Percentiles rank a stretch among this genome's conserved stretches.
phyloP scores from a whole-genome alignment of 2,797 vertebrate genomes.

The Argentina silus region DNA sequence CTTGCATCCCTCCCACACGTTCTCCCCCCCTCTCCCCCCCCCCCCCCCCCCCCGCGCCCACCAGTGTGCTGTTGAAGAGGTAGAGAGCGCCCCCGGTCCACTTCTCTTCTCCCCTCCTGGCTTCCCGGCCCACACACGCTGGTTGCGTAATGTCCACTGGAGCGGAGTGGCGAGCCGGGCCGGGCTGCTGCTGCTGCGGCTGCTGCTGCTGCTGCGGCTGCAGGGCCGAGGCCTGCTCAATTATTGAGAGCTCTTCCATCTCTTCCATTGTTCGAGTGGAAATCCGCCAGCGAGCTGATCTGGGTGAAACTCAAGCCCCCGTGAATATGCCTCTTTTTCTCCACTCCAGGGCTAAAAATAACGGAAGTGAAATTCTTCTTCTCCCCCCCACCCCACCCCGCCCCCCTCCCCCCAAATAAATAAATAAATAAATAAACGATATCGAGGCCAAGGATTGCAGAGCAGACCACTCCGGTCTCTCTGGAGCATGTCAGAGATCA shows the following conservation, averaged over 20 bases:
- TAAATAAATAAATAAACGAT: neutral
- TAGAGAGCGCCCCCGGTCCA: constrained; percentile 26
- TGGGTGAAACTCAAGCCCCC: constrained; percentile 47
- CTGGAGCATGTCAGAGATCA: neutral
- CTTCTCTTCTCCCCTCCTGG: constrained; percentile 33
- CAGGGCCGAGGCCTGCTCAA: constrained; percentile 49
- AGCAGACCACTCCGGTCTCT: no score
- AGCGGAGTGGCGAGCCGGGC: constrained; percentile 16
- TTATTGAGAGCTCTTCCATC: constrained; percentile 60
- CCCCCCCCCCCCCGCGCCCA: constrained; percentile 34
- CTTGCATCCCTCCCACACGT: neutral
- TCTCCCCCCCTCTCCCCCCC: constrained; percentile 13
- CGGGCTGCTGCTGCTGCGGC: neutral
- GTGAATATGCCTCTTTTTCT: constrained; percentile 32
- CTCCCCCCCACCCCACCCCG: no score
- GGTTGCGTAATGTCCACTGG: constrained; percentile 52
- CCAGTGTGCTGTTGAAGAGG: constrained; percentile 12
- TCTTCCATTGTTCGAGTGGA: constrained; percentile 51
- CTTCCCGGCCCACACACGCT: constrained; percentile 34
- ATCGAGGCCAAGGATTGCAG: neutral
- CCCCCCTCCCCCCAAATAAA: neutral
- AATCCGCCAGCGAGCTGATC: constrained; percentile 51
- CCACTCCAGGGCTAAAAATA: neutral
- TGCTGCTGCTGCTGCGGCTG: neutral
- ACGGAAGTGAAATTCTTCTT: neutral